These are phyloP conservation scores for Malacoraja senta DNA, from an alignment of 2,797 vertebrate species.

Conservation along the genomic window DNA sequence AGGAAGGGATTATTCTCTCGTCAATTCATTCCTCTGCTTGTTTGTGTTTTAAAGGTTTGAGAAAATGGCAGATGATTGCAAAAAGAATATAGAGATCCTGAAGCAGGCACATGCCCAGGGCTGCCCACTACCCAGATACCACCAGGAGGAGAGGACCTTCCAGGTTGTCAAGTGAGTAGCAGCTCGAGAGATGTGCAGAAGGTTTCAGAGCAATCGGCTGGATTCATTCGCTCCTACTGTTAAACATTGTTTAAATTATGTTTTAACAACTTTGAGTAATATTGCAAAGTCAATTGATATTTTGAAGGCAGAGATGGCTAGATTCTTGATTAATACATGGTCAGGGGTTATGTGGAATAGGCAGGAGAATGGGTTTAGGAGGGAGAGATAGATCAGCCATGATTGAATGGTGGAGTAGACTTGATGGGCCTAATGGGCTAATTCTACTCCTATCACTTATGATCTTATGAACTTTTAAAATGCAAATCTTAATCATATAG, in stretches of 20 bases:
- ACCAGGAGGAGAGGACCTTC: slow-evolving; percentile 77
- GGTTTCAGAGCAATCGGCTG: not conserved
- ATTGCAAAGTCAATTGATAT: not conserved
- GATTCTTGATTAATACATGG: too few species aligned
- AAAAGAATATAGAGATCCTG: slow-evolving; percentile 69
- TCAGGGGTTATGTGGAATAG: too few species aligned
- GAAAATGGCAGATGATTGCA: slow-evolving; percentile 71
- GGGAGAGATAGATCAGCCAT: too few species aligned
- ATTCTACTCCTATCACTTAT: too few species aligned
- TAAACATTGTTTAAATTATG: not conserved
- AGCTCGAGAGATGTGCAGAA: not conserved
- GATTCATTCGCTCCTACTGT: not conserved
- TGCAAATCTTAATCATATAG: too few species aligned
- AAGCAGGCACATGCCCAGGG: slow-evolving; percentile 72
- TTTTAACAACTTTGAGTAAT: not conserved
- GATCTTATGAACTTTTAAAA: too few species aligned
- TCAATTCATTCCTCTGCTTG: not conserved
- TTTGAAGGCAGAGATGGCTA: too few species aligned
- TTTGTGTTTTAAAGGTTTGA: slow-evolving; percentile 60
- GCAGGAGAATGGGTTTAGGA: too few species aligned
- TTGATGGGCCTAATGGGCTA: too few species aligned
- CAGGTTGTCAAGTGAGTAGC: slow-evolving; percentile 68
- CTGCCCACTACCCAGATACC: slow-evolving; percentile 65
- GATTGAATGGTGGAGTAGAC: too few species aligned
- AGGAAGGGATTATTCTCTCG: not conserved